phyloP scores from a whole-genome alignment of 2,113 vertebrate species.

The Arenaria interpres region DNA sequence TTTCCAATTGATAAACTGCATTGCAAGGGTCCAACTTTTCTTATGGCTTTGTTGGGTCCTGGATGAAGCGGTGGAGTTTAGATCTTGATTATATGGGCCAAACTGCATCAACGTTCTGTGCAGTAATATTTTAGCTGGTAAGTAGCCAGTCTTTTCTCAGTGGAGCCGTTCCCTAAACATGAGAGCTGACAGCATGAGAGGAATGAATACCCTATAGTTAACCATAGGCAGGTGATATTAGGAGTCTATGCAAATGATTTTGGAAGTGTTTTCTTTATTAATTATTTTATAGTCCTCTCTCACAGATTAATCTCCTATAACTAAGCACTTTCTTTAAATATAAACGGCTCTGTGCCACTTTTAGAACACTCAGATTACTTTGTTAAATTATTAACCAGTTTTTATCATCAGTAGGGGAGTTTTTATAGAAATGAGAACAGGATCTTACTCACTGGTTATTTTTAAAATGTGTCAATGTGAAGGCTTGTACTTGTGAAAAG shows the following conservation, averaged over 20 bases:
- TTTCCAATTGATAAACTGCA: not conserved
- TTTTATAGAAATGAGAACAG: conserved; percentile 64
- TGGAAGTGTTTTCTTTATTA: conserved; percentile 21
- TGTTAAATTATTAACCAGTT: conserved; percentile 70
- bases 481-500: conserved; percentile 39
- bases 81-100: not conserved
- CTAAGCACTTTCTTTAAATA: conserved; percentile 49
- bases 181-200: not conserved
- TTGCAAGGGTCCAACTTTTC: not conserved
- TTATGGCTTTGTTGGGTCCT: not conserved
- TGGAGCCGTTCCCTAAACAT: not conserved
- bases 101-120: not conserved
- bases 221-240: not conserved
- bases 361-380: conserved; percentile 56
- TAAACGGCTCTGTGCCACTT: conserved; percentile 16
- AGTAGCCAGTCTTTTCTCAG: not conserved
- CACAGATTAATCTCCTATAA: conserved; percentile 35
- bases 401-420: conserved; percentile 43
- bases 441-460: conserved; percentile 67
- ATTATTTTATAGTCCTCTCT: not conserved
- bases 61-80: not conserved
- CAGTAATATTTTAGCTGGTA: not conserved
- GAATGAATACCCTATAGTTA: not conserved
- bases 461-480: conserved; percentile 52
- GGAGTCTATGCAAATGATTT: not conserved